phyloP scores from a whole-genome alignment of 2,113 vertebrate genomes.

The Ardeotis arabs region DNA sequence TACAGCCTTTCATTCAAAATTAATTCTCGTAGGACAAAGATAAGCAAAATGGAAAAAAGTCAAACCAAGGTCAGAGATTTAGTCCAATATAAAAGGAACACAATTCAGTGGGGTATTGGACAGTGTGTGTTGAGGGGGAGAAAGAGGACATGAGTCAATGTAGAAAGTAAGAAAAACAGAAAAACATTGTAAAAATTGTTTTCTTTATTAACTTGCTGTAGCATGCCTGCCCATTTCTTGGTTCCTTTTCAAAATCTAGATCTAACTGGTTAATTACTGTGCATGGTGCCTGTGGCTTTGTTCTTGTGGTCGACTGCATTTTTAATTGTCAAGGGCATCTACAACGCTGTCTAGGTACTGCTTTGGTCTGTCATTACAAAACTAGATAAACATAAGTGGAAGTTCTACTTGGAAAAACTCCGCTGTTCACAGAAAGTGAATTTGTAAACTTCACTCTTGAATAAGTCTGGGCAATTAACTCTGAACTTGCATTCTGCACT shows the following conservation, averaged over 20 bases:
- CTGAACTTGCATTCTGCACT: neutral
- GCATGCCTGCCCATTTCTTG: neutral
- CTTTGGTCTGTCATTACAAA: neutral
- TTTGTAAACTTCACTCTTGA: neutral
- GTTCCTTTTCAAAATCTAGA: neutral
- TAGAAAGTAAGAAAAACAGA: neutral
- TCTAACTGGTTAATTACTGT: neutral
- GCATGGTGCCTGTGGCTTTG: constrained; percentile 3
- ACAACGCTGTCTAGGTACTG: neutral
- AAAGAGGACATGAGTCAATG: neutral
- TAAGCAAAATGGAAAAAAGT: neutral
- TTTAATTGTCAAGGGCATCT: constrained; percentile 45
- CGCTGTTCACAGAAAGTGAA: neutral
- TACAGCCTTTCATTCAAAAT: neutral
- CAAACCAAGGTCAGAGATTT: neutral
- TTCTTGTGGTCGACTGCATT: neutral
- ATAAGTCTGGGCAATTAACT: neutral
- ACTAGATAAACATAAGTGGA: neutral
- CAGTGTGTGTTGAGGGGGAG: neutral
- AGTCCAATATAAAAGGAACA: neutral
- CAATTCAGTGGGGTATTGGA: neutral
- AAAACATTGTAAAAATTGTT: neutral
- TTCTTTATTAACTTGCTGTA: neutral
- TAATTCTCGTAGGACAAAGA: neutral
- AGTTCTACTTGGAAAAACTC: neutral